phyloP scores from a whole-genome alignment of 1,140 invertebrate species.

The Cydia strobilella region DNA sequence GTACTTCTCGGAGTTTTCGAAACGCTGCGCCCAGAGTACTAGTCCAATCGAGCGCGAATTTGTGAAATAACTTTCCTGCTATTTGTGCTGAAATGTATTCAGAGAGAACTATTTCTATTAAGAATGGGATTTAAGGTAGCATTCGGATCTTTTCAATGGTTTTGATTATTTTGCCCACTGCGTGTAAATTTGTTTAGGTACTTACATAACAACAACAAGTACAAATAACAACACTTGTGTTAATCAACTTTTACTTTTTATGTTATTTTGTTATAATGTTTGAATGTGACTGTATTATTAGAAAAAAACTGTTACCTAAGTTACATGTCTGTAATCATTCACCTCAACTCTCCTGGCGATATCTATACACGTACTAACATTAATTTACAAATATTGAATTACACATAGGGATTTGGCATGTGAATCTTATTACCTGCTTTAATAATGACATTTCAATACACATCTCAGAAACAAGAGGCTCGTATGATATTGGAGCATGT shows the following conservation, averaged over 20 bases:
- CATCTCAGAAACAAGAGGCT: neutral
- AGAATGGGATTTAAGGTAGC: neutral
- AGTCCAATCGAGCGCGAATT: constrained; percentile 27
- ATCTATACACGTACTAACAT: too few relatives aligned
- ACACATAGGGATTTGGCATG: neutral
- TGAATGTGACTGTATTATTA: too few relatives aligned
- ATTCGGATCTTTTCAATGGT: neutral
- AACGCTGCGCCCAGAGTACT: constrained; percentile 9
- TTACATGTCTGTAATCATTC: too few relatives aligned
- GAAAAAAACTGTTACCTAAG: too few relatives aligned
- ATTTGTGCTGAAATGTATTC: constrained; percentile 17
- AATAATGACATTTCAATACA: neutral
- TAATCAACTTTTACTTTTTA: too few relatives aligned
- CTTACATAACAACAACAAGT: neutral
- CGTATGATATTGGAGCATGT: neutral
- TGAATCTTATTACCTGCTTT: neutral
- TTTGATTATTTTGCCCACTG: neutral
- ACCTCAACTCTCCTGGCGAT: too few relatives aligned
- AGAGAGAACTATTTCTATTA: constrained; percentile 15
- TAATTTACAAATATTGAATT: too few relatives aligned
- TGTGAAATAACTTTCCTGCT: constrained; percentile 29
- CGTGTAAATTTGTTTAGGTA: too few relatives aligned
- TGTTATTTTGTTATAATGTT: too few relatives aligned
- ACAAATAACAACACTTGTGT: too few relatives aligned
- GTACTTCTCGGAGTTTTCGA: constrained; percentile 17